Evolutionary conservation across 2,888 invertebrate genomes (phyloP), one percentile per base, ranked within the genome.

Genomic region (Eristalis pertinax): DNA sequence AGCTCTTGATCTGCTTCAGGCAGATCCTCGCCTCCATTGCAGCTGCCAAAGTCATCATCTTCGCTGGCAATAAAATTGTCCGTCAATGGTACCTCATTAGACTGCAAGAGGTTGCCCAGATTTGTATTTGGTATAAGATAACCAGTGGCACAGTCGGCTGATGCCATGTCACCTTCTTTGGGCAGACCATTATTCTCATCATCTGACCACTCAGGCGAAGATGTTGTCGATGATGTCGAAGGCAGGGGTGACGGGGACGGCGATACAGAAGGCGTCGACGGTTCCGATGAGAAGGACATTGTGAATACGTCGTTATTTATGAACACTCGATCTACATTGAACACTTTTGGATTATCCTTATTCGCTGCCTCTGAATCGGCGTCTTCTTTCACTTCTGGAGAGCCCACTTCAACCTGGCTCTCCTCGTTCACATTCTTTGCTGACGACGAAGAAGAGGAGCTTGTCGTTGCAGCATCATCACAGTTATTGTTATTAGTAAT

Each of bases 41-140:
- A 81, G 60, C 80, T 84, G 7, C 80, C 91, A 75, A 90, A 91
- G 87, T 92, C 91, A 79, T 87, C 89, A 77, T 92, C 92, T 89
- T 93, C 93, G 89, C 92, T 92, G 85, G 92, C 92, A 83, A 93
- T 91, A 82, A 93, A 93, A 90, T 92, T 93, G 87, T 93, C 93
- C 43, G 92, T 93, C 84, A 93, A 90, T 86, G 93, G 92, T 82
- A 92, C 92, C 89, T 93, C 92, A 89, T 92, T 93, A 19, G 93
- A 90, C 88, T 93, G 93, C 69, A 93, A 89, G 35, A 93, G 89
- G 89, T 93, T 93, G 29, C 93, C 93, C 82, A 93, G 91, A 90
- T 92, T 93, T 62, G 93, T 93, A 76, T 93, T 93, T 84, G 93
- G 92, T 90, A 93, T 93, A 35, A 93, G 90, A 89, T 91, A 93